Evolutionary conservation across 30 jellyfish, hydroid and myxozoan species (phyloP).

Genomic region (Mastigias papua): DNA sequence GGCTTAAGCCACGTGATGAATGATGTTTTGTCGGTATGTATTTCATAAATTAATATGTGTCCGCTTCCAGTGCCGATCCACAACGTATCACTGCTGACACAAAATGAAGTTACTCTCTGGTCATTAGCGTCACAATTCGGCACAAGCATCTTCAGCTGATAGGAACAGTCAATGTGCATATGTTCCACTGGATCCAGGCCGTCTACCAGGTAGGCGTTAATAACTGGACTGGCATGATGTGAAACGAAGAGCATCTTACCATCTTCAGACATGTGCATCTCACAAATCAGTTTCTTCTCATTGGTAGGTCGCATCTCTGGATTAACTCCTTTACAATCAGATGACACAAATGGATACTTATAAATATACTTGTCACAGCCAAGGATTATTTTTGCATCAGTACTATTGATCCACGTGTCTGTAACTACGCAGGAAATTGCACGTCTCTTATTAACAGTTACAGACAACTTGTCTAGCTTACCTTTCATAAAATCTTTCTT

Average conservation of each 20-base stretch:
- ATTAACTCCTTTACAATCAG: background rate
- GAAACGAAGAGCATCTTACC: slow-evolving; percentile 54
- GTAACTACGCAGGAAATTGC: slow-evolving; percentile 63
- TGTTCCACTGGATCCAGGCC: slow-evolving; percentile 27
- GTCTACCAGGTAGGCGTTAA: slow-evolving; percentile 15
- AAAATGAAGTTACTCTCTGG: slow-evolving; percentile 84
- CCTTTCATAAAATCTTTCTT: slow-evolving; percentile 82
- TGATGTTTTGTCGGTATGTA: slow-evolving; percentile 1
- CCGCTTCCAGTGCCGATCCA: slow-evolving; percentile 99
- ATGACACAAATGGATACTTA: slow-evolving; percentile 44
- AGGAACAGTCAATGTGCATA: slow-evolving; percentile 62
- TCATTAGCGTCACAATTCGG: slow-evolving; percentile 74
- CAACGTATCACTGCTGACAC: slow-evolving; percentile 74
- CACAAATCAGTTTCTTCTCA: slow-evolving; percentile 39
- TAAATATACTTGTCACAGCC: slow-evolving; percentile 64
- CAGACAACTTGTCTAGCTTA: slow-evolving; percentile 27
- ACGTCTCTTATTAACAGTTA: slow-evolving; percentile 35
- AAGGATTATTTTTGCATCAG: background rate
- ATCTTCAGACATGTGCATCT: slow-evolving; percentile 58
- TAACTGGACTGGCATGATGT: slow-evolving; percentile 61
- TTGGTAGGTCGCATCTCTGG: slow-evolving; percentile 20
- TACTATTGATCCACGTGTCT: background rate
- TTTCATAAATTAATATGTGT: slow-evolving; percentile 76
- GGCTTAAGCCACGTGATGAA: slow-evolving; percentile 77
- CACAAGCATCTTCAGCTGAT: slow-evolving; percentile 29